A percentile compares a stretch with the other conserved stretches of the same genome.
Conservation (phyloP, 2,113 vertebrate species). For the Hirundichthys speculiger region DNA sequence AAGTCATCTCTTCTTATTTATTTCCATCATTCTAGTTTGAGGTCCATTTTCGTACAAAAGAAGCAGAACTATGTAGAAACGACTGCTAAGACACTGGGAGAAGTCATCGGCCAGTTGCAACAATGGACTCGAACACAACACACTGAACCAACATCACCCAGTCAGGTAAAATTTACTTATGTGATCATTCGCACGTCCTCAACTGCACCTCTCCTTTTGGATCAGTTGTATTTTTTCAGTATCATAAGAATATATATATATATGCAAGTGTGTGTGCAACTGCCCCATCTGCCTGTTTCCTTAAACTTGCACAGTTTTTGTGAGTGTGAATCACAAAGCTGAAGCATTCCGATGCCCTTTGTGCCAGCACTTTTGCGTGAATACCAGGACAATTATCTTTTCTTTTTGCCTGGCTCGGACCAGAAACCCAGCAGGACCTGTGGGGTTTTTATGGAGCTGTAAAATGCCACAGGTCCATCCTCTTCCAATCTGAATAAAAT, state of each 20-base stretch:
- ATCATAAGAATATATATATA: no score
- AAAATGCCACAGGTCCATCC: conserved; percentile 24
- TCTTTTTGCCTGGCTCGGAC: background rate
- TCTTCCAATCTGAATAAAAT: background rate
- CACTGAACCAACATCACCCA: conserved; percentile 7
- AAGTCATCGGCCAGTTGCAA: conserved; percentile 31
- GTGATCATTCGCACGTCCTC: background rate
- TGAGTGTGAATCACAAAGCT: background rate
- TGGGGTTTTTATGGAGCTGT: background rate
- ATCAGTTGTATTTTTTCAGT: no score
- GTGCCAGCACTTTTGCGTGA: conserved; percentile 13
- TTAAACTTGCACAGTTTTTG: no score
- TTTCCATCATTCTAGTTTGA: conserved; percentile 36
- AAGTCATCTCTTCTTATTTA: no score
- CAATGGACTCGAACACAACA: conserved; percentile 39
- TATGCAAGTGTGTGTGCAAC: no score
- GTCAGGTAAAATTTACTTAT: conserved; percentile 37
- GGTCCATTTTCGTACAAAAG: conserved; percentile 17
- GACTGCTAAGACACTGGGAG: conserved; percentile 8
- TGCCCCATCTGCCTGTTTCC: no score
- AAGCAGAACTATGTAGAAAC: conserved; percentile 43
- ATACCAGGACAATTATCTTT: conserved; percentile 1
- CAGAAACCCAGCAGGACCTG: background rate
- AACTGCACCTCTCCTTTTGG: no score
- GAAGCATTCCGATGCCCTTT: background rate